Conservation (phyloP, 2,113 vertebrate genomes). For the Choloepus hoffmanni region DNA sequence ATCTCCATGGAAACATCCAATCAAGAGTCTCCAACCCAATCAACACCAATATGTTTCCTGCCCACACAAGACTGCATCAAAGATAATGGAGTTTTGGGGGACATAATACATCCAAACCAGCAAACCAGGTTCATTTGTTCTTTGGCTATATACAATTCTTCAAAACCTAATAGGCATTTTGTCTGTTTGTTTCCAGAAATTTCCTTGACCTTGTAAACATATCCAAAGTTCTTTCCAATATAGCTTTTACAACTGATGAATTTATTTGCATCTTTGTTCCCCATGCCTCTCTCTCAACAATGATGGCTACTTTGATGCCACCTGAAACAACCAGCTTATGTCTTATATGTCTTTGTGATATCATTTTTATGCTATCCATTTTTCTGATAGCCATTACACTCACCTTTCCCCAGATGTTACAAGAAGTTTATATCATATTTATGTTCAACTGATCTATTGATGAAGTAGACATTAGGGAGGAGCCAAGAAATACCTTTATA, state of each 20-base stretch:
- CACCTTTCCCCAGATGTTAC: constrained; percentile 9
- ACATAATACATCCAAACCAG: no score
- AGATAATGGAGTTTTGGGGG: no score
- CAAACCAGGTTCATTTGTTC: neutral
- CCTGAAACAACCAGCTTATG: neutral
- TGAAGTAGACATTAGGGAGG: neutral
- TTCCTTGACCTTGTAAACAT: neutral
- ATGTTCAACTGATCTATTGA: neutral
- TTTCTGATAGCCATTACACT: neutral
- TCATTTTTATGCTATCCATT: neutral
- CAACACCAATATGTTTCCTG: no score
- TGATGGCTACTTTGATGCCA: neutral
- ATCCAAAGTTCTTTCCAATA: neutral
- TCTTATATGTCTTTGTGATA: no score
- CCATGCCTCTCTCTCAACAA: neutral
- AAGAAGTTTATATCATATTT: neutral
- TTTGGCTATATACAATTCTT: neutral
- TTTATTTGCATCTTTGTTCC: neutral
- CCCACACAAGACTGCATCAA: no score
- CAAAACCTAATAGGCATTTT: neutral
- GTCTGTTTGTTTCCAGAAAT: neutral
- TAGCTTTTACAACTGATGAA: neutral
- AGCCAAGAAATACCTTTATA: constrained; percentile 16
- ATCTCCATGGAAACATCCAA: no score
- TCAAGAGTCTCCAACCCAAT: no score